Conservation (phyloP, 2,888 invertebrate species). For the Hemithea aestivaria region DNA sequence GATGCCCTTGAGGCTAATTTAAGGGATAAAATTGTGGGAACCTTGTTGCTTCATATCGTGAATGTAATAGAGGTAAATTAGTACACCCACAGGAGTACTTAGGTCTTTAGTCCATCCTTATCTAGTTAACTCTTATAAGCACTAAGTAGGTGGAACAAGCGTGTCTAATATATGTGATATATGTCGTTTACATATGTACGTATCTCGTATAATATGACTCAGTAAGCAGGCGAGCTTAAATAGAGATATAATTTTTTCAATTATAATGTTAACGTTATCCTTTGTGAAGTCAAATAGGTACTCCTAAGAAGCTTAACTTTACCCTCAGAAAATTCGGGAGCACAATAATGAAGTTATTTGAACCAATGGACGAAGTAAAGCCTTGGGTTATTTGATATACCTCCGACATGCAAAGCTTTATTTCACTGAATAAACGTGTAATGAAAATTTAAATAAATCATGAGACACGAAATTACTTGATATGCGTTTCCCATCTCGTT, state of each 20-base stretch:
- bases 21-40: conserved; percentile 7
- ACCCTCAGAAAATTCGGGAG: no score
- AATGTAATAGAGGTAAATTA: conserved; percentile 6
- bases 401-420: conserved; percentile 12
- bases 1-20: conserved; percentile 7
- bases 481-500: background rate
- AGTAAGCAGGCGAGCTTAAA: no score
- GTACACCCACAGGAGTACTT: conserved; percentile 7
- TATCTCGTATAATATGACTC: no score
- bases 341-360: conserved; percentile 23
- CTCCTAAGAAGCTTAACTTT: no score
- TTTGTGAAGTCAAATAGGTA: conserved; percentile 2
- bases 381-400: conserved; percentile 15
- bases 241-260: no score
- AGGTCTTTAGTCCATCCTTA: conserved; percentile 3
- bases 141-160: no score
- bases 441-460: conserved; percentile 3
- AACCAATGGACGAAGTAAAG: conserved; percentile 20
- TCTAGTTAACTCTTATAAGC: conserved; percentile 4
- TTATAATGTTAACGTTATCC: background rate
- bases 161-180: no score
- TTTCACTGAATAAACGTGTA: conserved; percentile 1
- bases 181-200: no score
- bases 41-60: conserved; percentile 1
- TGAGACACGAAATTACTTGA: conserved; percentile 1